phyloP scores from a whole-genome alignment of 2,113 vertebrate genomes.

The Girardinichthys multiradiatus region DNA sequence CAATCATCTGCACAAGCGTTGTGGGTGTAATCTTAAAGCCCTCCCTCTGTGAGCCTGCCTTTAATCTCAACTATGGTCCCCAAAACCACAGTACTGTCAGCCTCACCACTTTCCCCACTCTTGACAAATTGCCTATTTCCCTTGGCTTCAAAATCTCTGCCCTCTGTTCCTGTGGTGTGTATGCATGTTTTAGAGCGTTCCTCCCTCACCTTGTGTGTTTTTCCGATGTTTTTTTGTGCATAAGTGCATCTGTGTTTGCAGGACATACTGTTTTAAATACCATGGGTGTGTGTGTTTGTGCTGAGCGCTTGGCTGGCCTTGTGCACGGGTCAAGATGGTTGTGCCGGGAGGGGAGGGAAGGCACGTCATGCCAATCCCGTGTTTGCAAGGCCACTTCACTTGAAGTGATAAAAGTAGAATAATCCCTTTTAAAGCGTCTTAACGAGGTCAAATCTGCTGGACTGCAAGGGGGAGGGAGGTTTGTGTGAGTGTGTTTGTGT shows the following conservation, averaged over 20 bases:
- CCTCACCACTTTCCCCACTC: conserved; percentile 68
- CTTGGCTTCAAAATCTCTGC: conserved; percentile 69
- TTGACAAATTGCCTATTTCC: conserved; percentile 80
- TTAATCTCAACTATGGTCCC: conserved; percentile 77
- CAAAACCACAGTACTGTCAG: conserved; percentile 68
- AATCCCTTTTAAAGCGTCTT: conserved; percentile 80
- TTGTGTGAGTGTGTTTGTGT: conserved; percentile 20
- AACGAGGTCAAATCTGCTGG: conserved; percentile 76
- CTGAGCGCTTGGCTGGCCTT: conserved; percentile 51
- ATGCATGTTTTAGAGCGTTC: conserved; percentile 21
- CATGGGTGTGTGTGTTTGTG: conserved; percentile 62
- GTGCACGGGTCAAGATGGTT: conserved; percentile 57
- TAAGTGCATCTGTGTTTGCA: conserved; percentile 48
- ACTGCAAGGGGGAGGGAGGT: conserved; percentile 43
- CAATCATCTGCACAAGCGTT: conserved; percentile 74
- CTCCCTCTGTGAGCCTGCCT: conserved; percentile 67
- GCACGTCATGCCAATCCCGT: conserved; percentile 63
- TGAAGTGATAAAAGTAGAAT: conserved; percentile 80
- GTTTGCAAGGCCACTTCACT: conserved; percentile 75
- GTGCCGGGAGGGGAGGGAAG: conserved; percentile 43
- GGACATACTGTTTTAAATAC: conserved; percentile 50
- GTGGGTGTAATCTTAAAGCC: conserved; percentile 78
- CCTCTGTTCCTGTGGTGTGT: conserved; percentile 34
- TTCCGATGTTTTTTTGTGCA: conserved; percentile 17
- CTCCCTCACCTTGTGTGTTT: conserved; percentile 27